Percentiles rank a stretch among this genome's conserved stretches.
Evolutionary conservation across 2,797 vertebrate species (phyloP).

Genomic region (Periparus ater): DNA sequence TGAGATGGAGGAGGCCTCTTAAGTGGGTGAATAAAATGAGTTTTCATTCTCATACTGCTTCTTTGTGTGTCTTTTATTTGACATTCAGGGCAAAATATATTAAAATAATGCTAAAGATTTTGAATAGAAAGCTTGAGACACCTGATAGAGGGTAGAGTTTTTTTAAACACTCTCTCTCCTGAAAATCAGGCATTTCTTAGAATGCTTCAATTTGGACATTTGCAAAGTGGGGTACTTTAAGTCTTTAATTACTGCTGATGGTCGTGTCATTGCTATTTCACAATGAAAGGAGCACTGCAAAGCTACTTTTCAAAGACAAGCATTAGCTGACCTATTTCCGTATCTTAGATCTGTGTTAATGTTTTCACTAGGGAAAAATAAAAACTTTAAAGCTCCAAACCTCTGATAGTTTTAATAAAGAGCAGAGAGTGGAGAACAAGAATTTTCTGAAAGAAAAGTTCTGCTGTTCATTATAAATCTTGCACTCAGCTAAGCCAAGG

Average conservation of each 20-base stretch:
- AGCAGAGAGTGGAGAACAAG: neutral
- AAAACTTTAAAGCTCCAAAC: neutral
- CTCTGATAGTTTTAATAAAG: neutral
- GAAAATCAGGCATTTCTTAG: neutral
- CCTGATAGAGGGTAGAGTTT: neutral
- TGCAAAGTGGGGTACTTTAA: neutral
- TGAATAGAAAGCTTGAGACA: neutral
- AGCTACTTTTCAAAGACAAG: neutral
- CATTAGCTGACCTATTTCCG: neutral
- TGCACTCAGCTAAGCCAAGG: neutral
- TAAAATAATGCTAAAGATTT: neutral
- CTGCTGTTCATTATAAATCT: neutral
- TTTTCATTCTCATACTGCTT: conserved; percentile 9
- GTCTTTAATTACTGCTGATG: neutral
- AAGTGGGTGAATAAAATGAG: conserved; percentile 1
- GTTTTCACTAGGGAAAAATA: neutral
- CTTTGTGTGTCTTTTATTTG: conserved; percentile 24
- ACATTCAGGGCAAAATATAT: neutral
- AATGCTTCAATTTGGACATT: neutral
- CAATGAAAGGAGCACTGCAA: neutral
- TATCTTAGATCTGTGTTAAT: neutral
- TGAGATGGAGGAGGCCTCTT: neutral
- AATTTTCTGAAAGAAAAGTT: neutral
- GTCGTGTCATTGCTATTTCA: neutral
- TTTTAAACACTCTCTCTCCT: neutral